Evolutionary conservation across 2,113 vertebrate genomes (phyloP).

Genomic region (Coptodon rendalli): DNA sequence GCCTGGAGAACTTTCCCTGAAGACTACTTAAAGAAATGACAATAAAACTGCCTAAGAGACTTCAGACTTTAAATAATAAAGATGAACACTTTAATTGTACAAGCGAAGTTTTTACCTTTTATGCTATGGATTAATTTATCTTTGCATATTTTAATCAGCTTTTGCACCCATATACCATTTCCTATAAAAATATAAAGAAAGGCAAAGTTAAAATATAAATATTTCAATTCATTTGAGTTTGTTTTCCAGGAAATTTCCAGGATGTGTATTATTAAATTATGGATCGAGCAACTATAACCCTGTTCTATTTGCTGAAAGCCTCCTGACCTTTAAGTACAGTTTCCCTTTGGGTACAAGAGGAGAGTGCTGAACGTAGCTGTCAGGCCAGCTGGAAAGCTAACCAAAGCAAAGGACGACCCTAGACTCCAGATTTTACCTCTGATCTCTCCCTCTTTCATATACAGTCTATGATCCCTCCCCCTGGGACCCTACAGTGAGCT

Average conservation of each 20-base stretch:
- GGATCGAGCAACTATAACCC: neutral
- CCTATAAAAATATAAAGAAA: neutral
- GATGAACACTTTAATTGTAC: neutral
- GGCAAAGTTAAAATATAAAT: neutral
- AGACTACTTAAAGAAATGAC: neutral
- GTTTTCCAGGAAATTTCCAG: neutral
- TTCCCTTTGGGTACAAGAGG: conserved; percentile 70
- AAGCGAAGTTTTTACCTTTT: neutral
- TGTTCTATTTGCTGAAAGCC: neutral
- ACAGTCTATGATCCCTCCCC: conserved; percentile 52
- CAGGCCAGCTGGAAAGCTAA: conserved; percentile 72
- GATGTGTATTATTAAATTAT: neutral
- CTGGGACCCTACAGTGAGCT: conserved; percentile 55
- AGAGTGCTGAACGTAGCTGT: conserved; percentile 74
- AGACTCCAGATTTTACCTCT: conserved; percentile 70
- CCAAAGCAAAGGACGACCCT: conserved; percentile 70
- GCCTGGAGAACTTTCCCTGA: neutral
- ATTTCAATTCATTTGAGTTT: neutral
- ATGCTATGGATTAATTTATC: neutral
- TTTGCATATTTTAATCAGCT: neutral
- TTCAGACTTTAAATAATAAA: neutral
- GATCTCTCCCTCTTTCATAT: conserved; percentile 10
- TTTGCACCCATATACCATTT: neutral
- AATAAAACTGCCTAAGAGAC: neutral
- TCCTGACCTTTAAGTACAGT: neutral